Evolutionary conservation across 2,797 vertebrate species (phyloP).

Genomic region (Chloroceryle amazona): DNA sequence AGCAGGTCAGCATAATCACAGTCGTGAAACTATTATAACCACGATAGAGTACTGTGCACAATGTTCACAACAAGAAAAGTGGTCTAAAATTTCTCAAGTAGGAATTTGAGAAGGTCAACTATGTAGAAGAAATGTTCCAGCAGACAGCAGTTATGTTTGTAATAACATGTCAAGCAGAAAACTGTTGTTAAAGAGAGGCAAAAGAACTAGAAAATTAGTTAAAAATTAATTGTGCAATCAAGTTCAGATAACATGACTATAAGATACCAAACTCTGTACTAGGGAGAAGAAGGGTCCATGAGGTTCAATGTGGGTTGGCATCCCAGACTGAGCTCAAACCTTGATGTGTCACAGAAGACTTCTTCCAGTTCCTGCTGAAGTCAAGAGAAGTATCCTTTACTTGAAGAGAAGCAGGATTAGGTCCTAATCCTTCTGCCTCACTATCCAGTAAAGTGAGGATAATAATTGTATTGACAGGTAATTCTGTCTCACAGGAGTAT

Average conservation of each 20-base stretch:
- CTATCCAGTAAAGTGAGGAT: slow-evolving; percentile 71
- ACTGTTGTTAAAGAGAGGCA: background rate
- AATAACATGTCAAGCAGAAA: background rate
- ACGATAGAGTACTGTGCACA: background rate
- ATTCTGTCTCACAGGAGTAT: slow-evolving; percentile 76
- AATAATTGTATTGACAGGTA: slow-evolving; percentile 78
- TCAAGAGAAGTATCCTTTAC: slow-evolving; percentile 21
- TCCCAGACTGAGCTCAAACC: background rate
- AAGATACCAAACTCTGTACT: background rate
- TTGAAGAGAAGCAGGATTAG: slow-evolving; percentile 61
- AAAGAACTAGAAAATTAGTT: background rate
- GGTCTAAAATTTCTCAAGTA: background rate
- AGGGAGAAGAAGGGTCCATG: background rate
- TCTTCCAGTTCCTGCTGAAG: background rate
- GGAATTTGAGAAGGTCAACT: background rate
- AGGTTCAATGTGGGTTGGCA: background rate
- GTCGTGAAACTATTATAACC: background rate
- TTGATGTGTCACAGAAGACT: slow-evolving; percentile 15
- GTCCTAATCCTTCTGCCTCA: slow-evolving; percentile 64
- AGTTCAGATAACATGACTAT: background rate
- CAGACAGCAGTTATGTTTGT: background rate
- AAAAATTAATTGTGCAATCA: background rate
- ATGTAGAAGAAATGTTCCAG: background rate
- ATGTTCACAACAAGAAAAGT: background rate
- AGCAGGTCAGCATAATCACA: background rate